Evolutionary conservation across 2,888 invertebrate species (phyloP).

Genomic region (Tinea pellionella): DNA sequence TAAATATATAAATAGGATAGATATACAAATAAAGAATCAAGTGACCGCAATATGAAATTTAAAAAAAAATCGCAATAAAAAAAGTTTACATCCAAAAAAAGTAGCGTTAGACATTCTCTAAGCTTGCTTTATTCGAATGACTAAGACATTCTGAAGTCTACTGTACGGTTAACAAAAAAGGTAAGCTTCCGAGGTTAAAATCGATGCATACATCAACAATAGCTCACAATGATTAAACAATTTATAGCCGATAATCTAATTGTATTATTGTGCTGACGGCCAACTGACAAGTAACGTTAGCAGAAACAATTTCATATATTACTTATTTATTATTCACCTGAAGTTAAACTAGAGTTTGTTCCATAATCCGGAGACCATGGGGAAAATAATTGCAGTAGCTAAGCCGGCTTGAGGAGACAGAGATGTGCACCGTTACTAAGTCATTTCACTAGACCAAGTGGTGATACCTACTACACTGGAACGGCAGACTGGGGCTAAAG

Average conservation of each 20-base stretch:
- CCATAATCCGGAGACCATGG: too few relatives aligned
- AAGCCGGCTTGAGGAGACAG: too few relatives aligned
- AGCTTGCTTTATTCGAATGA: constrained; percentile 26
- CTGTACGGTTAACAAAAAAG: constrained; percentile 30
- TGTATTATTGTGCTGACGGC: constrained; percentile 45
- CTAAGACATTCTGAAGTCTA: constrained; percentile 18
- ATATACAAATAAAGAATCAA: too few relatives aligned
- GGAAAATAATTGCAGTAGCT: too few relatives aligned
- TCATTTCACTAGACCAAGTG: too few relatives aligned
- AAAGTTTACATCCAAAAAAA: constrained; percentile 4
- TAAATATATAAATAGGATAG: too few relatives aligned
- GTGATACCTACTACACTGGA: too few relatives aligned
- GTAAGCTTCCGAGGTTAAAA: constrained; percentile 32
- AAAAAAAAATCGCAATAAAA: constrained; percentile 14
- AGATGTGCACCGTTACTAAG: too few relatives aligned
- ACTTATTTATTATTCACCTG: too few relatives aligned
- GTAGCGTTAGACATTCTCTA: constrained; percentile 1
- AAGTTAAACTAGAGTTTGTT: too few relatives aligned
- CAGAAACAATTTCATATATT: constrained; percentile 19
- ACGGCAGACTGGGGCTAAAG: too few relatives aligned
- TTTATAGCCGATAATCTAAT: constrained; percentile 47
- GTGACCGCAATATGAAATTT: not conserved
- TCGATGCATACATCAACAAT: constrained; percentile 37
- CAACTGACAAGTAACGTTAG: constrained; percentile 26
- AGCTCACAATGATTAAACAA: constrained; percentile 41